Percentiles rank a stretch among this genome's conserved stretches.
Evolutionary conservation across 2,113 vertebrate species (phyloP).

Genomic region (Muntiacus reevesi): DNA sequence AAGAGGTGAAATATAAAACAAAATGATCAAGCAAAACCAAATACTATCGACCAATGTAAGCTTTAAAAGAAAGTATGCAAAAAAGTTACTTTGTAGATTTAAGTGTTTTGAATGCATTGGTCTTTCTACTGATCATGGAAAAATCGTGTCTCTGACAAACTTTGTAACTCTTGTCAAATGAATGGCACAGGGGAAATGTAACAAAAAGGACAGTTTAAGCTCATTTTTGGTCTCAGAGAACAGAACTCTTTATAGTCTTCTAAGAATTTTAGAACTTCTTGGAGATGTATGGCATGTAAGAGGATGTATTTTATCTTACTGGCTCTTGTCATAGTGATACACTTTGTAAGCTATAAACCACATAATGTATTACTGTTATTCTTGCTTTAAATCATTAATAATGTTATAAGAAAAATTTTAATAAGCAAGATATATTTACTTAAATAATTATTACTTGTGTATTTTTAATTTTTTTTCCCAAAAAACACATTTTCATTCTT

Average conservation of each 20-base stretch:
- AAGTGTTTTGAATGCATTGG: background rate
- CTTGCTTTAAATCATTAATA: background rate
- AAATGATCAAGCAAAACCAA: background rate
- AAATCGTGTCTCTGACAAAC: background rate
- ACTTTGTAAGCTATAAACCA: background rate
- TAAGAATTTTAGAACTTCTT: background rate
- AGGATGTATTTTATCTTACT: background rate
- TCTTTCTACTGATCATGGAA: background rate
- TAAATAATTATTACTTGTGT: background rate
- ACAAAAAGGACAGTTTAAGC: background rate
- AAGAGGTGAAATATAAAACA: background rate
- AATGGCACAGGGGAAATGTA: background rate
- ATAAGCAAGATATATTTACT: background rate
- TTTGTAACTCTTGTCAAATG: background rate
- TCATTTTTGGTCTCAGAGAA: background rate
- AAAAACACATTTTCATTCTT: background rate
- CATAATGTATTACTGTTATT: background rate
- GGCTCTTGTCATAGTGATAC: background rate
- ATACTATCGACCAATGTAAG: background rate
- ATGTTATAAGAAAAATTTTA: background rate
- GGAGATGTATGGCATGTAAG: background rate
- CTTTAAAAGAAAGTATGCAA: background rate
- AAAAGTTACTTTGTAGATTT: background rate
- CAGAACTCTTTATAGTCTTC: background rate
- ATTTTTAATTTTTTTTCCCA: background rate